Percentiles rank a stretch among this genome's conserved stretches.
Evolutionary conservation across 2,888 invertebrate genomes (phyloP).

Genomic region (Fragum whitleyi): DNA sequence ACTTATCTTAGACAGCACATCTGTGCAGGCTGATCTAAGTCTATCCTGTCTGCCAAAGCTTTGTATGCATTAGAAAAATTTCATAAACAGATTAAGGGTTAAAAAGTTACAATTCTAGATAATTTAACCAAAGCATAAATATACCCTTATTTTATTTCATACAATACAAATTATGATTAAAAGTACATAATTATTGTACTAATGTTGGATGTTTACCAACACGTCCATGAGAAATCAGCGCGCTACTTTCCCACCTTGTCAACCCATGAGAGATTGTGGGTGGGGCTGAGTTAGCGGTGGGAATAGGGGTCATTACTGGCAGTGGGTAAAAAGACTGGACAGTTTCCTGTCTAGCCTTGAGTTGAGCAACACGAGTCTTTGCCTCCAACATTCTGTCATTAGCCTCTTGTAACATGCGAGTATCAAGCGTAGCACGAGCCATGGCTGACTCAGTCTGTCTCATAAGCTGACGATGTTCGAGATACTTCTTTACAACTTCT

Average conservation of each 20-base stretch:
- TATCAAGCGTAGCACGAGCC: constrained; percentile 79
- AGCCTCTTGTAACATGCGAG: constrained; percentile 81
- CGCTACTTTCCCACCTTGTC: constrained; percentile 71
- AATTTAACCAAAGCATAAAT: too few species aligned
- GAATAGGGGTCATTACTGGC: constrained; percentile 70
- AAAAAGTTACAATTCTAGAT: too few species aligned
- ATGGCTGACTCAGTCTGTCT: constrained; percentile 82
- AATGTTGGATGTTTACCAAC: constrained; percentile 75
- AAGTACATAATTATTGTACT: constrained; percentile 30
- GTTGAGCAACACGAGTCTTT: constrained; percentile 78
- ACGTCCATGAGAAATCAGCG: constrained; percentile 69
- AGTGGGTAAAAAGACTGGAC: constrained; percentile 78
- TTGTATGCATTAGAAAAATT: too few species aligned
- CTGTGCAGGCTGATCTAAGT: too few species aligned
- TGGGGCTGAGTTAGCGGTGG: constrained; percentile 59
- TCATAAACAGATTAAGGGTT: too few species aligned
- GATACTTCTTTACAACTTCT: constrained; percentile 81
- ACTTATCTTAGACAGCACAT: too few species aligned
- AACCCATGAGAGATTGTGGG: constrained; percentile 67
- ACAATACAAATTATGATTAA: too few species aligned
- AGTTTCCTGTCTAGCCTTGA: constrained; percentile 74
- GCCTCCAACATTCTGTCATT: constrained; percentile 81
- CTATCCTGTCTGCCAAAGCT: too few species aligned
- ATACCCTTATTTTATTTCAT: too few species aligned
- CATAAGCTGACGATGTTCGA: constrained; percentile 83